These are phyloP conservation scores for Sylvia borin DNA, from an alignment of 2,797 vertebrate genomes.

Conservation along the genomic window DNA sequence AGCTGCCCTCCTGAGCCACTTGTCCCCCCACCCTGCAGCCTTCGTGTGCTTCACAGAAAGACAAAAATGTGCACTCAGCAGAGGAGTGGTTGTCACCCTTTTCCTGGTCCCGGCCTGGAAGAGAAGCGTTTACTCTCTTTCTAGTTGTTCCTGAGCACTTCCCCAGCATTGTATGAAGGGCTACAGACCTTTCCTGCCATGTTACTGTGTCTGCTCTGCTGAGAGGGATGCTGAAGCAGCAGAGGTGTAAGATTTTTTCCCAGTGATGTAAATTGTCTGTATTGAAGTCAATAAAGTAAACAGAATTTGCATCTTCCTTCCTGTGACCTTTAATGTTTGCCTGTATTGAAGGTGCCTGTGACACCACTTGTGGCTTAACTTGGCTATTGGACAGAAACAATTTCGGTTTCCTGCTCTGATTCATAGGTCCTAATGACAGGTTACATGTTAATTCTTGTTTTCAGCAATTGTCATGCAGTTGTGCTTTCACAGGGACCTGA, in stretches of 20 bases:
- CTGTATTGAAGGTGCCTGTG: neutral
- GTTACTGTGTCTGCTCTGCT: neutral
- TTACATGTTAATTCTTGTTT: conserved; percentile 24
- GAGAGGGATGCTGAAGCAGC: neutral
- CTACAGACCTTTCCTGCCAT: neutral
- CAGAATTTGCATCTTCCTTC: neutral
- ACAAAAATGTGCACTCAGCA: neutral
- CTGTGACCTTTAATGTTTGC: neutral
- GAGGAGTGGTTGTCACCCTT: neutral
- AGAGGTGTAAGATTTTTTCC: neutral
- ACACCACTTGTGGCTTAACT: neutral
- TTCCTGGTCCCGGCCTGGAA: neutral
- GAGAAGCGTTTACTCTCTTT: neutral
- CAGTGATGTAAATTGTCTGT: neutral
- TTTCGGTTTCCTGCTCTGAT: neutral
- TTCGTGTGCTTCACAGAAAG: neutral
- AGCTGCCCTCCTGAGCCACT: neutral
- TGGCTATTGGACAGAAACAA: neutral
- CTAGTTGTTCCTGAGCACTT: neutral
- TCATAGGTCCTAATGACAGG: neutral
- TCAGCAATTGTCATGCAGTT: neutral
- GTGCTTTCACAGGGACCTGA: neutral
- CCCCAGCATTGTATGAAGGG: neutral
- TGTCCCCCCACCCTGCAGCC: neutral
- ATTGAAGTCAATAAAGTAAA: neutral